Conservation (phyloP, 2,113 vertebrate species). For the Tetrao urogallus region DNA sequence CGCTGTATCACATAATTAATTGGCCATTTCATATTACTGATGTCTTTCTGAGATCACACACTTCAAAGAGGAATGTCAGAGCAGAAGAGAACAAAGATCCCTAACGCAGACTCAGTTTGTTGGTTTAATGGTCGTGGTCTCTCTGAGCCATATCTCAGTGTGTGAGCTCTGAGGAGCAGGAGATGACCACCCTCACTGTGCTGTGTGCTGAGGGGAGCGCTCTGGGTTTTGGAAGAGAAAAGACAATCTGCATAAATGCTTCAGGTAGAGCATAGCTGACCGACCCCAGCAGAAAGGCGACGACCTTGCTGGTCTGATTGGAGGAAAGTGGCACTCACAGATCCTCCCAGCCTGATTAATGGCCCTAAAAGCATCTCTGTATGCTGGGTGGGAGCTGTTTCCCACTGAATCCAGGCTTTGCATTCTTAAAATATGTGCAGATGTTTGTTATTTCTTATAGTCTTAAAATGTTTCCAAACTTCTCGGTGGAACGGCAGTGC, state of each 20-base stretch:
- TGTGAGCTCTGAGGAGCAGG: background rate
- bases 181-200: background rate
- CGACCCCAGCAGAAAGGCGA: background rate
- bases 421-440: background rate
- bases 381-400: background rate
- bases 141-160: background rate
- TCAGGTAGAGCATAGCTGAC: background rate
- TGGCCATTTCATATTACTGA: background rate
- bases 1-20: slow-evolving; percentile 9
- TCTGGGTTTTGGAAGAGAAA: background rate
- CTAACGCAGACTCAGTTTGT: background rate
- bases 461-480: background rate
- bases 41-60: background rate
- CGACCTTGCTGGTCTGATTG: background rate
- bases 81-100: background rate
- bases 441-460: background rate
- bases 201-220: background rate
- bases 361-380: background rate
- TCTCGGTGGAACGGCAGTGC: background rate
- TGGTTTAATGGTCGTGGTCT: background rate
- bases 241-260: background rate
- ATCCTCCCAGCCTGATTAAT: background rate
- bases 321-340: background rate
- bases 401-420: background rate
- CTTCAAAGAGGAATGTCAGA: background rate